Conservation (phyloP, 2,113 vertebrate genomes). For the Loxodonta africana region DNA sequence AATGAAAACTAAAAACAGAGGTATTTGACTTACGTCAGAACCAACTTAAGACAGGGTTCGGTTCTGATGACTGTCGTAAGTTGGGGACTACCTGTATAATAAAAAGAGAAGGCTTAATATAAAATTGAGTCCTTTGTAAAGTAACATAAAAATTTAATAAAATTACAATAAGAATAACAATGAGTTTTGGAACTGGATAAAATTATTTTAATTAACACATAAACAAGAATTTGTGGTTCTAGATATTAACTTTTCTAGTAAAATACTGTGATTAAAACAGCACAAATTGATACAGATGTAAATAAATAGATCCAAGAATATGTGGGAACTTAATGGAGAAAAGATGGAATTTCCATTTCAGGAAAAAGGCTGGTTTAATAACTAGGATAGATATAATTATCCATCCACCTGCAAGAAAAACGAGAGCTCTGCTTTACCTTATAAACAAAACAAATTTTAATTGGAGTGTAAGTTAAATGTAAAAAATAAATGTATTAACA, state of each 20-base stretch:
- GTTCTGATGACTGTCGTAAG: too few relatives aligned
- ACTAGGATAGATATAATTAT: not conserved
- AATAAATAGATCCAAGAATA: not conserved
- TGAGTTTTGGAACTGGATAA: slow-evolving; percentile 2
- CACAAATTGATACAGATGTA: not conserved
- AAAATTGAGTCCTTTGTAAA: slow-evolving; percentile 38
- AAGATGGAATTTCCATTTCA: not conserved
- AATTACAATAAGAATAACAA: not conserved
- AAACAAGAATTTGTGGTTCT: not conserved
- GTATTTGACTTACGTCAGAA: too few relatives aligned
- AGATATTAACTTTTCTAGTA: not conserved
- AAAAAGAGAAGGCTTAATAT: slow-evolving; percentile 32
- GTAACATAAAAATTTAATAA: not conserved
- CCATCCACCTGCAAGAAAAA: not conserved
- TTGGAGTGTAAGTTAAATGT: slow-evolving; percentile 3
- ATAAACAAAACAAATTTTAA: not conserved
- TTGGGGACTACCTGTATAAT: not conserved
- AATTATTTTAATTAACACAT: not conserved
- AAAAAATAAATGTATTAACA: not conserved
- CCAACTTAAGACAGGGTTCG: too few relatives aligned
- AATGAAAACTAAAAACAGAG: too few relatives aligned
- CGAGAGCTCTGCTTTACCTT: not conserved
- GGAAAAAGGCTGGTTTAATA: not conserved
- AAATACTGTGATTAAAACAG: not conserved
- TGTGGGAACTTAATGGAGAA: not conserved